Percentiles rank a stretch among this genome's conserved stretches.
Conservation (phyloP, 2,113 vertebrate species). For the Bujurquina vittata region DNA sequence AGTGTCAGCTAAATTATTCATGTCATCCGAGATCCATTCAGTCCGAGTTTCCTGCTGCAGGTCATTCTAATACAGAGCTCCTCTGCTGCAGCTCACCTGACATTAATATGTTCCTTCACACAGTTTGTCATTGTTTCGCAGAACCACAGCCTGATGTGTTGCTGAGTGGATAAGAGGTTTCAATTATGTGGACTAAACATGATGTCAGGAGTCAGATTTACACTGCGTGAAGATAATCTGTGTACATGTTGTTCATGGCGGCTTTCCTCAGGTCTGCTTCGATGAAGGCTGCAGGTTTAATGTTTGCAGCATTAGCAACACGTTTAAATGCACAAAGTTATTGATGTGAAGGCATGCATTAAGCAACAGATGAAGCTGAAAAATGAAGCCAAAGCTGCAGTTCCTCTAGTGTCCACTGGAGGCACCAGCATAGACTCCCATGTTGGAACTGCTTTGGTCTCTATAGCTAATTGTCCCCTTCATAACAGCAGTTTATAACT, state of each 20-base stretch:
- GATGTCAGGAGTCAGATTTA: constrained; percentile 71
- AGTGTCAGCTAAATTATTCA: constrained; percentile 84
- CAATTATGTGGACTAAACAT: constrained; percentile 66
- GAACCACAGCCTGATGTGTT: constrained; percentile 47
- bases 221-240: constrained; percentile 2
- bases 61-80: constrained; percentile 78
- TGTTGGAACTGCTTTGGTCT: not conserved
- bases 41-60: constrained; percentile 68
- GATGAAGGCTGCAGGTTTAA: too few relatives aligned
- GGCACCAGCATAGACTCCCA: not conserved
- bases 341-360: not conserved
- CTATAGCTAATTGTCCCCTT: too few relatives aligned
- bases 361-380: not conserved
- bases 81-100: constrained; percentile 31
- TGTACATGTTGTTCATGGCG: not conserved
- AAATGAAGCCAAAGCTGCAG: not conserved
- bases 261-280: not conserved
- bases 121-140: constrained; percentile 68
- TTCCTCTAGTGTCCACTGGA: not conserved
- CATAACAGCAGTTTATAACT: not conserved
- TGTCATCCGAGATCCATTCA: constrained; percentile 78
- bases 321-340: not conserved
- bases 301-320: not conserved
- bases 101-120: constrained; percentile 60
- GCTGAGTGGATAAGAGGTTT: constrained; percentile 54